These are phyloP conservation scores for Dermolepida albohirtum DNA, from an alignment of 2,888 invertebrate genomes.

Conservation along the genomic window DNA sequence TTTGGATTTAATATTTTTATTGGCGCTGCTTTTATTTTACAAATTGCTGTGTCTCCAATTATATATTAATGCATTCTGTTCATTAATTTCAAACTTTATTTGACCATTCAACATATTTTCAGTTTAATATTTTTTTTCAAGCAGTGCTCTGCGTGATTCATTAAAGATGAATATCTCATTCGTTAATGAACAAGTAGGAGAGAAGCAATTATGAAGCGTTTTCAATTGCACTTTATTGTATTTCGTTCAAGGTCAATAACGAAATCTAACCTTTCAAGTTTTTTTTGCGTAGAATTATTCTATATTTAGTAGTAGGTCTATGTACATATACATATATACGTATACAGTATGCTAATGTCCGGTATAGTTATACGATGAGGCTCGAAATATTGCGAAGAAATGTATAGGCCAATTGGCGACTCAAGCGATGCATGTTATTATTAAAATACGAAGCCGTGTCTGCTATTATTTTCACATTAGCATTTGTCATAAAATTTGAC, in stretches of 20 bases:
- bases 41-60: no score
- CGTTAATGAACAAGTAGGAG: conserved; percentile 3
- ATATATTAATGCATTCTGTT: neutral
- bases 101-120: neutral
- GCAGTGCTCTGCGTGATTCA: conserved; percentile 1
- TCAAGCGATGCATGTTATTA: no score
- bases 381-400: no score
- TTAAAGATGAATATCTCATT: neutral
- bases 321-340: neutral
- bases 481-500: no score
- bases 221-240: conserved; percentile 22
- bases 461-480: no score
- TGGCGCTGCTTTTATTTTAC: neutral
- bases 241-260: conserved; percentile 20
- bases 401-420: no score
- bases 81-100: neutral
- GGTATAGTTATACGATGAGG: neutral
- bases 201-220: conserved; percentile 20
- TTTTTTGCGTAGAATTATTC: conserved; percentile 17
- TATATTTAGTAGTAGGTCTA: conserved; percentile 7
- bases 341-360: neutral
- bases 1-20: neutral
- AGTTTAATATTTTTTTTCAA: neutral
- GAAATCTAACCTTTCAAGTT: conserved; percentile 17
- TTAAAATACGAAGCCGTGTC: no score